These are phyloP conservation scores for Melanotaenia trifasciata DNA, from an alignment of 2,797 vertebrate genomes.

Conservation along the genomic window DNA sequence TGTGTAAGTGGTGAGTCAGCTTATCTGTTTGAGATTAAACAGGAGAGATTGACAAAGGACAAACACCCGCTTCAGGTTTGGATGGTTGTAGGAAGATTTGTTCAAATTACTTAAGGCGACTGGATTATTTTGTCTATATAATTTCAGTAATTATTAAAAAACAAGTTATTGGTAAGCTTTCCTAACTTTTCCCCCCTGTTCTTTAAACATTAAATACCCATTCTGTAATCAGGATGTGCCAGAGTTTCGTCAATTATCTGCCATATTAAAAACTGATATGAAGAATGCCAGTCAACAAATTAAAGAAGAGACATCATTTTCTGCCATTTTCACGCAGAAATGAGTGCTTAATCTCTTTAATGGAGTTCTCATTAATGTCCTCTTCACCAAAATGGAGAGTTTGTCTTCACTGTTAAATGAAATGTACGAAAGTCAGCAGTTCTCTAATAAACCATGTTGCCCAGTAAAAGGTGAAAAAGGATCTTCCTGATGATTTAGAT, in stretches of 20 bases:
- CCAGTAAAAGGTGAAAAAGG: conserved; percentile 17
- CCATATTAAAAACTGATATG: conserved; percentile 9
- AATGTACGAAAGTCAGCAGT: conserved; percentile 59
- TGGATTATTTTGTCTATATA: background rate
- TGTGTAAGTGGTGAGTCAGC: conserved; percentile 35
- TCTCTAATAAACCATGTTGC: conserved; percentile 38
- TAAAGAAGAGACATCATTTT: conserved; percentile 50
- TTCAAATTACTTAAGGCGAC: background rate
- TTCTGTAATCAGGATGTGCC: background rate
- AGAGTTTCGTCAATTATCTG: conserved; percentile 13
- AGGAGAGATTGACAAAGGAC: conserved; percentile 27
- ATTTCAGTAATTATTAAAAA: background rate
- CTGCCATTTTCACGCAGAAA: conserved; percentile 62
- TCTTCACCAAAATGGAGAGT: conserved; percentile 69
- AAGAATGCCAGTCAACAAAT: conserved; percentile 30
- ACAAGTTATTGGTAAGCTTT: background rate
- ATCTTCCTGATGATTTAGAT: conserved; percentile 15
- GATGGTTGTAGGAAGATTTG: conserved; percentile 17
- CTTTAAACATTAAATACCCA: background rate
- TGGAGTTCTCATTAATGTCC: conserved; percentile 71
- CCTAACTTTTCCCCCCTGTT: too few species aligned
- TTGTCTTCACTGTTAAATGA: conserved; percentile 57
- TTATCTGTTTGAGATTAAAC: conserved; percentile 47
- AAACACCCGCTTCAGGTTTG: conserved; percentile 19
- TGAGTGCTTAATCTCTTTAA: conserved; percentile 61